A percentile compares a stretch with the other conserved stretches of the same genome.
Conservation (phyloP, 53 echinoderm and acorn worm species). For the Mesocentrotus franciscanus region DNA sequence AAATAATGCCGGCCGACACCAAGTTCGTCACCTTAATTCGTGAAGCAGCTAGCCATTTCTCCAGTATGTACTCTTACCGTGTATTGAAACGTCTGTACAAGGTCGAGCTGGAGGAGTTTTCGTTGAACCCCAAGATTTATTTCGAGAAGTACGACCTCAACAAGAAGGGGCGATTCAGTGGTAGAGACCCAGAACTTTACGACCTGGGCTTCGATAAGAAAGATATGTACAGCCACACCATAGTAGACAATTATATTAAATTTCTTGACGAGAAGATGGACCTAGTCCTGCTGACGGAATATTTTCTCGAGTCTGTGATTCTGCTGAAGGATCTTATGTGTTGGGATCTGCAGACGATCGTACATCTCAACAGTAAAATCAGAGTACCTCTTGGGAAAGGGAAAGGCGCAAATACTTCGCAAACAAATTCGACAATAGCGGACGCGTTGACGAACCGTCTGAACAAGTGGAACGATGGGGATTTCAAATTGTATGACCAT, state of each 20-base stretch:
- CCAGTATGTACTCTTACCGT: conserved; percentile 78
- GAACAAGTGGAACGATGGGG: conserved; percentile 76
- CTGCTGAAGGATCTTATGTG: conserved; percentile 92
- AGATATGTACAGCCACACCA: neutral
- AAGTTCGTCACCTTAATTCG: conserved; percentile 86
- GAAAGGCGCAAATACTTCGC: neutral
- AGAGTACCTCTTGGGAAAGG: conserved; percentile 2
- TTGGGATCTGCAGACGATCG: conserved; percentile 73
- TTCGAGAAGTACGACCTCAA: conserved; percentile 26
- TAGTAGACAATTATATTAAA: conserved; percentile 62
- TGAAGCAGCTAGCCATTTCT: conserved; percentile 85
- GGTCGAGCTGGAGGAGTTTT: conserved; percentile 70
- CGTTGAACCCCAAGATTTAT: conserved; percentile 65
- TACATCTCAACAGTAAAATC: conserved; percentile 32
- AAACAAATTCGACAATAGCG: conserved; percentile 19
- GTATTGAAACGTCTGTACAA: conserved; percentile 48
- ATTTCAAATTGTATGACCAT: conserved; percentile 74
- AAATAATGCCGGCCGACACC: conserved; percentile 78
- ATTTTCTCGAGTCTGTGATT: conserved; percentile 90
- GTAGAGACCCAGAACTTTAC: conserved; percentile 82
- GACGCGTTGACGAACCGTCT: conserved; percentile 64
- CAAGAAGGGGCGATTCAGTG: conserved; percentile 16
- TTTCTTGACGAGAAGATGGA: conserved; percentile 74
- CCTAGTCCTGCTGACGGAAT: conserved; percentile 91
- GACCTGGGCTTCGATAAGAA: conserved; percentile 77